phyloP scores from a whole-genome alignment of 2,888 invertebrate genomes.

The Empis stercorea region DNA sequence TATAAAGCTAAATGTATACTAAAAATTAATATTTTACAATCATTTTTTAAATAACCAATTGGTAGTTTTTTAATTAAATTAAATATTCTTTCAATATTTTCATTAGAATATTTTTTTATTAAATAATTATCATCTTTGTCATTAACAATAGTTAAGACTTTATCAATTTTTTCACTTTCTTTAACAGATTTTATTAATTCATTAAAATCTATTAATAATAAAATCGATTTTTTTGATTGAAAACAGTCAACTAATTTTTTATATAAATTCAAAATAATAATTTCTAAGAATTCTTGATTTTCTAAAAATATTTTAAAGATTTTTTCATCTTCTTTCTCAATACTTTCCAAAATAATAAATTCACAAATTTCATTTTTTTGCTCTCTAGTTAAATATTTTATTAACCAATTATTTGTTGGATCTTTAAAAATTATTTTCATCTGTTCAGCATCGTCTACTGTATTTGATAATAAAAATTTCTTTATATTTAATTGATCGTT shows the following conservation, averaged over 20 bases:
- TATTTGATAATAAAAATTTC: slow-evolving; percentile 14
- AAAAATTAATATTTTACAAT: slow-evolving; percentile 23
- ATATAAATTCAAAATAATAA: slow-evolving; percentile 19
- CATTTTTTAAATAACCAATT: slow-evolving; percentile 18
- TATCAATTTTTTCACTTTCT: slow-evolving; percentile 5
- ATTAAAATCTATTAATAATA: slow-evolving; percentile 16
- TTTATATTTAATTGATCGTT: slow-evolving; percentile 9
- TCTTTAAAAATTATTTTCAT: slow-evolving; percentile 16
- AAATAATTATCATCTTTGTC: slow-evolving; percentile 7
- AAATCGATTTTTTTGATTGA: slow-evolving; percentile 16
- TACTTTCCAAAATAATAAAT: slow-evolving; percentile 5
- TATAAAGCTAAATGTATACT: slow-evolving; percentile 23
- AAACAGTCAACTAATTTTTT: slow-evolving; percentile 16
- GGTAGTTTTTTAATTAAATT: slow-evolving; percentile 21
- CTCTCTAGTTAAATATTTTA: slow-evolving; percentile 17
- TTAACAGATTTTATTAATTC: slow-evolving; percentile 6
- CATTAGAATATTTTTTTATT: slow-evolving; percentile 16
- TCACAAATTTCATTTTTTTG: slow-evolving; percentile 22
- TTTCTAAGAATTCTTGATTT: slow-evolving; percentile 24
- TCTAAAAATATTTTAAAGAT: slow-evolving; percentile 9
- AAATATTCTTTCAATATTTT: slow-evolving; percentile 14
- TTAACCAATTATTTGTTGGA: slow-evolving; percentile 17
- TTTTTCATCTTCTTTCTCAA: slow-evolving; percentile 10
- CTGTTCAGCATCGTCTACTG: slow-evolving; percentile 14
- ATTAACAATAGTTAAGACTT: slow-evolving; percentile 4